Percentiles rank a stretch among this genome's conserved stretches.
These are phyloP conservation scores for Ganaspis sp. DNA, from an alignment of 1,140 invertebrate genomes.

Conservation along the genomic window DNA sequence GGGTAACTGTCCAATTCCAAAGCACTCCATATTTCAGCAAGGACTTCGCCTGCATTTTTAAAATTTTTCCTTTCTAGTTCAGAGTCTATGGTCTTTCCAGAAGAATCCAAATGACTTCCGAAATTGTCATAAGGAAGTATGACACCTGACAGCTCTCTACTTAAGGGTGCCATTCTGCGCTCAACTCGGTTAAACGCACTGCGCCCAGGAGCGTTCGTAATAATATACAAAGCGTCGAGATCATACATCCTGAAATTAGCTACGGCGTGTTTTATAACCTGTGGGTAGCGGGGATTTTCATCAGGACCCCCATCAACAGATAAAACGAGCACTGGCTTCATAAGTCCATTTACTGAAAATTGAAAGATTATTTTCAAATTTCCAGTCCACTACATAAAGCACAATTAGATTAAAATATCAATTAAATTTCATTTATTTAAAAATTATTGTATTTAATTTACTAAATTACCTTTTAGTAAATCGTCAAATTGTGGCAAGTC, in stretches of 20 bases:
- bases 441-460: neutral
- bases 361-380: neutral
- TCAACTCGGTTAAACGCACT: slow-evolving; percentile 63
- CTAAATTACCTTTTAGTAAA: neutral
- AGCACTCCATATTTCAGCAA: slow-evolving; percentile 59
- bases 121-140: slow-evolving; percentile 60
- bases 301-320: neutral
- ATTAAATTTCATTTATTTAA: neutral
- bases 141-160: slow-evolving; percentile 56
- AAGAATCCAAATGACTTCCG: slow-evolving; percentile 60
- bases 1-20: neutral
- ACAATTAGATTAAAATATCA: too few relatives aligned
- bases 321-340: neutral
- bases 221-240: slow-evolving; percentile 69
- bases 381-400: neutral
- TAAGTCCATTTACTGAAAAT: neutral
- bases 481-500: neutral
- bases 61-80: slow-evolving; percentile 67
- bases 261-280: neutral
- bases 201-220: slow-evolving; percentile 69
- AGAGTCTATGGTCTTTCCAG: slow-evolving; percentile 62
- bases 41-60: slow-evolving; percentile 54
- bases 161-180: slow-evolving; percentile 60
- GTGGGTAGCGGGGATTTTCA: neutral
- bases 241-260: neutral